Percentiles rank a stretch among this genome's conserved stretches.
Evolutionary conservation across 2,113 vertebrate genomes (phyloP).

Genomic region (Percopsis transmontana): DNA sequence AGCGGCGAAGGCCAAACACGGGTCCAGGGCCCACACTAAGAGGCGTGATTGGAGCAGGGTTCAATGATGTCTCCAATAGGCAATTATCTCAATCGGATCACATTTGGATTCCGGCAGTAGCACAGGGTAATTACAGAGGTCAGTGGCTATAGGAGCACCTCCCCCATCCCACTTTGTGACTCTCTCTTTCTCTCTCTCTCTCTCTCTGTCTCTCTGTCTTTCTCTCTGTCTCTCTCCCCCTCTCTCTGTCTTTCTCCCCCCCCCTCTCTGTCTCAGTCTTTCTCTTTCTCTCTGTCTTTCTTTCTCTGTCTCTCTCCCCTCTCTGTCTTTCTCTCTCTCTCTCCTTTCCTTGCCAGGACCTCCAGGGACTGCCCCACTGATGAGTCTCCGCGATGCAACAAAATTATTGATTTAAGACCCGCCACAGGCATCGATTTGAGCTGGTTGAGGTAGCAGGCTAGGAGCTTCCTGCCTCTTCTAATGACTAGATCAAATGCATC

Average conservation of each 20-base stretch:
- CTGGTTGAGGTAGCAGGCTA: slow-evolving; percentile 68
- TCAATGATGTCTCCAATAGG: slow-evolving; percentile 66
- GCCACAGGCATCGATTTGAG: slow-evolving; percentile 78
- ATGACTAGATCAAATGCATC: slow-evolving; percentile 78
- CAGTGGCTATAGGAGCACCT: slow-evolving; percentile 63
- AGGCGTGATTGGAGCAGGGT: slow-evolving; percentile 53
- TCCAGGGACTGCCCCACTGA: slow-evolving; percentile 70
- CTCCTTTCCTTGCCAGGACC: slow-evolving; percentile 33
- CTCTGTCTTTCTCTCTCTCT: slow-evolving; percentile 42
- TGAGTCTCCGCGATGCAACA: slow-evolving; percentile 75
- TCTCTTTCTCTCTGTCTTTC: slow-evolving; percentile 19
- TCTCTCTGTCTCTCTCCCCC: slow-evolving; percentile 3
- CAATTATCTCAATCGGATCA: slow-evolving; percentile 77
- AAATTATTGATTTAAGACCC: slow-evolving; percentile 75
- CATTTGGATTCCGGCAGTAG: slow-evolving; percentile 75
- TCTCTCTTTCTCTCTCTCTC: slow-evolving; percentile 4
- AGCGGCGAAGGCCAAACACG: slow-evolving; percentile 35
- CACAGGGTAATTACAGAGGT: slow-evolving; percentile 76
- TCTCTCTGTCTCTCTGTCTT: neutral
- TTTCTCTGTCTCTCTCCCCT: slow-evolving; percentile 21
- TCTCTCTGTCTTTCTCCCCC: slow-evolving; percentile 38
- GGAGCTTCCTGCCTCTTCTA: slow-evolving; percentile 59
- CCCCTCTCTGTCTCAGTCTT: slow-evolving; percentile 2
- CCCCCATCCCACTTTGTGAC: slow-evolving; percentile 15
- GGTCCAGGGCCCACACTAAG: slow-evolving; percentile 39